These are phyloP conservation scores for Drosophila sucinea DNA, from an alignment of 1,140 invertebrate genomes.

Conservation along the genomic window DNA sequence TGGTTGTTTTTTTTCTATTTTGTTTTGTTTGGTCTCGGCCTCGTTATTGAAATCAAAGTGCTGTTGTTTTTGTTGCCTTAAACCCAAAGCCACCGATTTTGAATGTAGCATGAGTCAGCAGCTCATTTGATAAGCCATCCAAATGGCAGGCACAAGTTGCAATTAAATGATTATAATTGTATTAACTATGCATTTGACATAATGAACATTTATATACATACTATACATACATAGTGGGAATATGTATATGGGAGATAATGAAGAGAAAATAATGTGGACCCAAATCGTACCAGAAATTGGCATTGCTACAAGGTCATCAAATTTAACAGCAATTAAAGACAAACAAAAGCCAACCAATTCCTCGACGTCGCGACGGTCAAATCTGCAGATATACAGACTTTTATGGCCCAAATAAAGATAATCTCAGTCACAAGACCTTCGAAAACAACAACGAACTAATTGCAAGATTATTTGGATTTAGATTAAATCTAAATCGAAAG, in stretches of 20 bases:
- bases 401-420: conserved; percentile 15
- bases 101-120: conserved; percentile 35
- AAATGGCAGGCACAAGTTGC: conserved; percentile 21
- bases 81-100: conserved; percentile 16
- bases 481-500: background rate
- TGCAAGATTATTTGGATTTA: background rate
- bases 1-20: background rate
- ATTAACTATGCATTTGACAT: conserved; percentile 34
- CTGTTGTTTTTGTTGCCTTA: conserved; percentile 39
- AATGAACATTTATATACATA: conserved; percentile 45
- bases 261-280: background rate
- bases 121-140: conserved; percentile 9
- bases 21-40: conserved; percentile 37
- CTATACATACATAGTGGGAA: conserved; percentile 1
- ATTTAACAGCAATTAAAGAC: conserved; percentile 57
- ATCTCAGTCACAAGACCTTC: conserved; percentile 5
- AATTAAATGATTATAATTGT: conserved; percentile 30
- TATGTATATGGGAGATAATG: background rate
- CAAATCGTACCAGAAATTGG: conserved; percentile 32
- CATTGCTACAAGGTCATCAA: conserved; percentile 49
- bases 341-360: conserved; percentile 4
- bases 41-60: conserved; percentile 73
- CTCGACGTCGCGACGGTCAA: background rate
- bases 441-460: background rate
- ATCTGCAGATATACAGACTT: background rate